Conservation (phyloP, 2,113 vertebrate species). For the Prolemur simus region DNA sequence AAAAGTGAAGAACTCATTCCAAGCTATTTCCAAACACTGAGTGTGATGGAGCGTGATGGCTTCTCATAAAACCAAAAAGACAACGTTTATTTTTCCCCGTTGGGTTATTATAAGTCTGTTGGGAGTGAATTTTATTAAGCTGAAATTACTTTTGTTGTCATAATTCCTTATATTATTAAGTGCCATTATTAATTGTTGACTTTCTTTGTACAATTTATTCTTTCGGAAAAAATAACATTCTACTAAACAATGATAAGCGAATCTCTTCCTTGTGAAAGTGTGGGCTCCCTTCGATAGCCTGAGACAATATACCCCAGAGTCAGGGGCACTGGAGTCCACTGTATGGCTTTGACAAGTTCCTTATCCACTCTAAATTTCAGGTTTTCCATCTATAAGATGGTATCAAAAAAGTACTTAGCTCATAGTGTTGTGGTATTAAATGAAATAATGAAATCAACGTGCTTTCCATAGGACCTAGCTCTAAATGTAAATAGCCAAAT, state of each 20-base stretch:
- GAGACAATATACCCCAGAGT: not conserved
- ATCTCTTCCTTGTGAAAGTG: not conserved
- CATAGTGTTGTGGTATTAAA: not conserved
- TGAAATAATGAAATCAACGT: not conserved
- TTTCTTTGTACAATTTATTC: slow-evolving; percentile 24
- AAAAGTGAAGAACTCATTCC: not conserved
- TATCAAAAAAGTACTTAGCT: not conserved
- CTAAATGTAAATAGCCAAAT: slow-evolving; percentile 9
- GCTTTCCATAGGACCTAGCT: not conserved
- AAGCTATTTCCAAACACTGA: slow-evolving; percentile 32
- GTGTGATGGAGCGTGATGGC: not conserved
- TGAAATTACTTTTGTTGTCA: slow-evolving; percentile 48
- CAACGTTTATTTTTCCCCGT: not conserved
- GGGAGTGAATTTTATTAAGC: slow-evolving; percentile 49
- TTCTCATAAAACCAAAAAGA: slow-evolving; percentile 40
- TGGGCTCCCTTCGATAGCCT: not conserved
- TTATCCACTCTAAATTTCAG: not conserved
- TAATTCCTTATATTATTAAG: slow-evolving; percentile 46
- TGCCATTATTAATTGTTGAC: slow-evolving; percentile 21
- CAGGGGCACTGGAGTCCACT: not conserved
- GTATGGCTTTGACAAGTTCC: not conserved
- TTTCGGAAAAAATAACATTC: slow-evolving; percentile 37
- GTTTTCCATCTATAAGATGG: not conserved
- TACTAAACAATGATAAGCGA: slow-evolving; percentile 9
- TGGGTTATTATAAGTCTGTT: slow-evolving; percentile 5